Percentiles rank a stretch among this genome's conserved stretches.
phyloP scores from a whole-genome alignment of 2,113 vertebrate species.

The Pantherophis guttatus region DNA sequence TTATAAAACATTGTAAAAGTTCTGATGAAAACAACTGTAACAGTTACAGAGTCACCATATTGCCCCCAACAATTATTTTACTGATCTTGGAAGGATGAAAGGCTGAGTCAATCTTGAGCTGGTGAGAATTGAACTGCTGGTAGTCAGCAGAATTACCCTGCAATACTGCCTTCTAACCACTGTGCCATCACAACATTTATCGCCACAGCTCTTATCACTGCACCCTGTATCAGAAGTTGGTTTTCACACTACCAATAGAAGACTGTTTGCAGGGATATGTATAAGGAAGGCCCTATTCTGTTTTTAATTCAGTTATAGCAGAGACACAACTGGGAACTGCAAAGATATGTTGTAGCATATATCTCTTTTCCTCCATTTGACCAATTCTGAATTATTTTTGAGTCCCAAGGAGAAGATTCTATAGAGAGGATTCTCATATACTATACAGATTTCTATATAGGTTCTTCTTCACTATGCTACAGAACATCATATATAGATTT shows the following conservation, averaged over 20 bases:
- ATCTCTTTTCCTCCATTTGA: not conserved
- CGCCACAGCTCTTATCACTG: too few relatives aligned
- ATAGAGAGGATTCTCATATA: not conserved
- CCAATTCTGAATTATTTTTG: not conserved
- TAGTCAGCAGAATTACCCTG: too few relatives aligned
- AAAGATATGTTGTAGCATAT: not conserved
- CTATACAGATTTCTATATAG: not conserved
- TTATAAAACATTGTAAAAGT: too few relatives aligned
- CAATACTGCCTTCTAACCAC: too few relatives aligned
- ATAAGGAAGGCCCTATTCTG: not conserved
- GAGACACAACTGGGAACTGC: not conserved
- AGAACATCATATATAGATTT: not conserved
- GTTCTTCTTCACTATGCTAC: not conserved
- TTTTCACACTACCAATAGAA: not conserved
- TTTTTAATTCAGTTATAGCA: not conserved
- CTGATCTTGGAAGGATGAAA: too few relatives aligned
- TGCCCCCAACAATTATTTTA: too few relatives aligned
- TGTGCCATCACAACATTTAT: too few relatives aligned
- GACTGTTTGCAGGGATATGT: not conserved
- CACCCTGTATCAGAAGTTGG: not conserved
- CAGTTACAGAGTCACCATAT: too few relatives aligned
- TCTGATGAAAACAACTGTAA: too few relatives aligned
- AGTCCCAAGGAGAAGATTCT: not conserved
- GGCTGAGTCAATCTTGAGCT: too few relatives aligned
- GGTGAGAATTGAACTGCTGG: too few relatives aligned